These are phyloP conservation scores for Tetragonisca angustula DNA, from an alignment of 2,888 invertebrate genomes.

Conservation along the genomic window DNA sequence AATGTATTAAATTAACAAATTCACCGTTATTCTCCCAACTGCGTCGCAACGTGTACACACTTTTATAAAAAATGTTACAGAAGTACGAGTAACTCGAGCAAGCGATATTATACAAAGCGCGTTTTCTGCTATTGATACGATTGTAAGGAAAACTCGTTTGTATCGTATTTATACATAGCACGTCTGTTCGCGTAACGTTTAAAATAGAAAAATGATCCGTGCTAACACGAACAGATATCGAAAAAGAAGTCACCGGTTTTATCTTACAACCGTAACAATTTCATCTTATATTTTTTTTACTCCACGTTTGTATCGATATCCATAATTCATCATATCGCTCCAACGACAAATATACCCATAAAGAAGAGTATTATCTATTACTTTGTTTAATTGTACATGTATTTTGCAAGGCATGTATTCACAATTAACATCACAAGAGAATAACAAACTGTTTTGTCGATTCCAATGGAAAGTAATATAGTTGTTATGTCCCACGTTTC, in stretches of 20 bases:
- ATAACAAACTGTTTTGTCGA: slow-evolving; percentile 2
- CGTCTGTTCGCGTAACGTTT: neutral
- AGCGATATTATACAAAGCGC: slow-evolving; percentile 73
- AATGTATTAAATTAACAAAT: slow-evolving; percentile 66
- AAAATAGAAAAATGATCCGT: neutral
- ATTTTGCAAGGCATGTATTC: slow-evolving; percentile 56
- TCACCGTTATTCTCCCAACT: slow-evolving; percentile 19
- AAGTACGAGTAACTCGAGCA: slow-evolving; percentile 58
- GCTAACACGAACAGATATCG: neutral
- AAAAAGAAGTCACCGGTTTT: slow-evolving; percentile 28
- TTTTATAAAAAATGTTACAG: slow-evolving; percentile 66
- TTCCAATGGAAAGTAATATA: slow-evolving; percentile 37
- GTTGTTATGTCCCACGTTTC: neutral
- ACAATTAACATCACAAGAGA: slow-evolving; percentile 43
- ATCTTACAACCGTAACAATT: slow-evolving; percentile 57
- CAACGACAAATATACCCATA: slow-evolving; percentile 45
- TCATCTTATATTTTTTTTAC: slow-evolving; percentile 43
- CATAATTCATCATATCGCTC: slow-evolving; percentile 48
- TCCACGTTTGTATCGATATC: slow-evolving; percentile 50
- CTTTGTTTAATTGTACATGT: slow-evolving; percentile 51
- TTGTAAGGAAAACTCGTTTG: slow-evolving; percentile 60
- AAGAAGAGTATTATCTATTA: slow-evolving; percentile 46
- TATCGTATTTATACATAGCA: neutral
- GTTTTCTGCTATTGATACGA: slow-evolving; percentile 43
- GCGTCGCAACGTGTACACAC: slow-evolving; percentile 34